Conservation (phyloP, 2,113 vertebrate species). For the Equus przewalskii region DNA sequence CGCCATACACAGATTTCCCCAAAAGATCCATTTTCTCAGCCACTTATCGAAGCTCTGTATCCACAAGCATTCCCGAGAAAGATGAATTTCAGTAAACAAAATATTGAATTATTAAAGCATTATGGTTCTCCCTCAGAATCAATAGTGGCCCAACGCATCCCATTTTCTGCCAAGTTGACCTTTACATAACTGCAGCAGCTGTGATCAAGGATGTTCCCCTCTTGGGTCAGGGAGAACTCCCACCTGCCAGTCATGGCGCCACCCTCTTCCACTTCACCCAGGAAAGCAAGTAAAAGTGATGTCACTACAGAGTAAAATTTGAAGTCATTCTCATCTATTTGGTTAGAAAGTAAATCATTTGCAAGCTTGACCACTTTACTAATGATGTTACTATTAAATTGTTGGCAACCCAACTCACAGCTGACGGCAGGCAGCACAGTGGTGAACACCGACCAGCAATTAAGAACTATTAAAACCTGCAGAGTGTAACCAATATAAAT, state of each 20-base stretch:
- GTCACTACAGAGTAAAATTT: not conserved
- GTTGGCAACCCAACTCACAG: not conserved
- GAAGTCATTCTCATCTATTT: not conserved
- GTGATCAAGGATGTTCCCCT: not conserved
- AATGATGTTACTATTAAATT: not conserved
- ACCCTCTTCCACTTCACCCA: not conserved
- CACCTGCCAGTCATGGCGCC: not conserved
- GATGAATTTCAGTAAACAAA: not conserved
- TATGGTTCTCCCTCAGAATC: not conserved
- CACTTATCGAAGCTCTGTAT: not conserved
- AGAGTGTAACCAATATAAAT: not conserved
- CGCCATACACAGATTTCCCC: not conserved
- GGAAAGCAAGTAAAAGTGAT: conserved; percentile 15
- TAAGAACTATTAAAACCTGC: not conserved
- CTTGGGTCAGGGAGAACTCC: not conserved
- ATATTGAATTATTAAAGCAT: not conserved
- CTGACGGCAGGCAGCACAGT: not conserved
- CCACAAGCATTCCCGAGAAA: not conserved
- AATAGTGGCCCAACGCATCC: not conserved
- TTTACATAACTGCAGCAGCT: not conserved
- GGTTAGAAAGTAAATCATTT: not conserved
- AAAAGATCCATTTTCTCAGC: not conserved
- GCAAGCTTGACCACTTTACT: not conserved
- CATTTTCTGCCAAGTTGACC: not conserved
- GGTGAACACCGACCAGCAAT: not conserved